Percentiles rank a stretch among this genome's conserved stretches.
These are phyloP conservation scores for Steromphala cineraria DNA, from an alignment of 2,888 invertebrate genomes.

Conservation along the genomic window DNA sequence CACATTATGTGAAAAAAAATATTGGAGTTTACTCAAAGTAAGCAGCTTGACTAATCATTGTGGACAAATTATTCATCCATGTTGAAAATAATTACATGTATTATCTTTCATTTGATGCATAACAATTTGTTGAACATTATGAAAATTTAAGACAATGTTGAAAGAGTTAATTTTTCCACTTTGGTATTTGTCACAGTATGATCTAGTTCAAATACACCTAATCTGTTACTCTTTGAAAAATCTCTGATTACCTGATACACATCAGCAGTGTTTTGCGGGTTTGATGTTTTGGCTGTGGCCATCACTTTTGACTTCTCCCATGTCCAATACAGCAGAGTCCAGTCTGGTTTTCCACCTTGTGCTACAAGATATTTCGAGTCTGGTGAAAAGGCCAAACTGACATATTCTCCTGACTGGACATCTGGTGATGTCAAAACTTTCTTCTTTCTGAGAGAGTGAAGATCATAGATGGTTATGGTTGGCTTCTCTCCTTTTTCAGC, in stretches of 20 bases:
- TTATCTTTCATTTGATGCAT: too few species aligned
- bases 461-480: conserved; percentile 76
- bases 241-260: conserved; percentile 78
- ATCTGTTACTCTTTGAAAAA: too few species aligned
- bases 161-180: too few species aligned
- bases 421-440: conserved; percentile 75
- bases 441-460: conserved; percentile 74
- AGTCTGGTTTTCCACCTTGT: conserved; percentile 89
- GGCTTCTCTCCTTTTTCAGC: conserved; percentile 75
- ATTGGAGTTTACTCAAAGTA: too few species aligned
- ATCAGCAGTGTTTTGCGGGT: conserved; percentile 77
- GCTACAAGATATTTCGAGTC: conserved; percentile 89
- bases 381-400: conserved; percentile 85
- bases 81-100: too few species aligned
- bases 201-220: too few species aligned
- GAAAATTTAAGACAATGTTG: too few species aligned
- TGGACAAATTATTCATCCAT: too few species aligned
- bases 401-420: conserved; percentile 80
- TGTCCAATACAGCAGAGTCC: conserved; percentile 87
- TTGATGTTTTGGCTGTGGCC: conserved; percentile 83
- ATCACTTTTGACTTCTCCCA: conserved; percentile 89
- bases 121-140: too few species aligned
- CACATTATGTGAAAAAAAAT: too few species aligned
- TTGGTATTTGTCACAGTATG: too few species aligned
- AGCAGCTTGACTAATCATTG: too few species aligned